Evolutionary conservation across 2,113 vertebrate genomes (phyloP).

Genomic region (Myotis lucifugus): DNA sequence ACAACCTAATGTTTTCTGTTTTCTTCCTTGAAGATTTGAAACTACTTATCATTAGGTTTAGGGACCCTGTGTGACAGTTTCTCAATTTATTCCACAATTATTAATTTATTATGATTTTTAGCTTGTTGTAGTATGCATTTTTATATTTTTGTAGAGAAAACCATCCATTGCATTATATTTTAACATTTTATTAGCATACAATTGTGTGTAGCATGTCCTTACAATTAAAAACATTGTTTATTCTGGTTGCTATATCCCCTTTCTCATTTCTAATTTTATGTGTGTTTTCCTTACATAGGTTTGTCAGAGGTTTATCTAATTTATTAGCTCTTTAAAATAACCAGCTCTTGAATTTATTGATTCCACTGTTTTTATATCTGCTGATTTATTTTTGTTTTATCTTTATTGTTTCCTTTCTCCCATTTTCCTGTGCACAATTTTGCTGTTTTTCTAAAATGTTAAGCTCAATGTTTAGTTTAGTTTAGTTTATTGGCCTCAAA

Average conservation of each 20-base stretch:
- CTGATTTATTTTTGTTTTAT: slow-evolving; percentile 62
- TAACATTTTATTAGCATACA: slow-evolving; percentile 43
- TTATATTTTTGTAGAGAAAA: slow-evolving; percentile 46
- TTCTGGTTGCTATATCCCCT: slow-evolving; percentile 44
- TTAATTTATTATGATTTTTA: slow-evolving; percentile 61
- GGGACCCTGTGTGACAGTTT: slow-evolving; percentile 7
- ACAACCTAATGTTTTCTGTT: background rate
- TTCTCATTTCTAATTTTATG: slow-evolving; percentile 69
- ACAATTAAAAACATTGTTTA: slow-evolving; percentile 62
- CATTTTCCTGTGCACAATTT: slow-evolving; percentile 49
- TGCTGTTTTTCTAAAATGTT: slow-evolving; percentile 47
- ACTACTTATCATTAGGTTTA: slow-evolving; percentile 32
- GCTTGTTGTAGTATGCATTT: slow-evolving; percentile 36
- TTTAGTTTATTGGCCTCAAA: slow-evolving; percentile 45
- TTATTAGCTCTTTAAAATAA: slow-evolving; percentile 69
- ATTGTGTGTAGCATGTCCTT: slow-evolving; percentile 47
- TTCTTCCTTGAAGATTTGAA: slow-evolving; percentile 55
- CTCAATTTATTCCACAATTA: slow-evolving; percentile 44
- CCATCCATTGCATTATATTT: slow-evolving; percentile 15
- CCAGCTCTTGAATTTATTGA: slow-evolving; percentile 63
- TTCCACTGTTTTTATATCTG: slow-evolving; percentile 65
- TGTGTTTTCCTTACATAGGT: slow-evolving; percentile 58
- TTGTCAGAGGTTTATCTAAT: slow-evolving; percentile 66
- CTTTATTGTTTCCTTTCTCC: slow-evolving; percentile 67
- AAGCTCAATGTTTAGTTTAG: slow-evolving; percentile 14